phyloP scores from a whole-genome alignment of 2,797 vertebrate genomes.

The Mastacembelus armatus region DNA sequence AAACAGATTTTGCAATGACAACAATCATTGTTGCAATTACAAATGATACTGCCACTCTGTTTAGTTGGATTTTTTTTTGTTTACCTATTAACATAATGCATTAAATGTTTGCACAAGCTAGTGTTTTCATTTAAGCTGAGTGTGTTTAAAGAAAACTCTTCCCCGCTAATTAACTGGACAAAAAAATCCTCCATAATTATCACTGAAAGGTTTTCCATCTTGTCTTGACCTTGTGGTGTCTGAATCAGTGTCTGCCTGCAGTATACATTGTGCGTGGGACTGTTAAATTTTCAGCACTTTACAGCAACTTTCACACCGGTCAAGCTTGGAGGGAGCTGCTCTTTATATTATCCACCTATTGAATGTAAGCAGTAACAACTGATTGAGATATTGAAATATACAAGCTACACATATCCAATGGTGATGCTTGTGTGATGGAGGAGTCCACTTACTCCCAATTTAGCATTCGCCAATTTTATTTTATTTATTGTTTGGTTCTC shows the following conservation, averaged over 20 bases:
- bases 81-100: not conserved
- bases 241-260: not conserved
- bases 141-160: slow-evolving; percentile 1
- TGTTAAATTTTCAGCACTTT: slow-evolving; percentile 20
- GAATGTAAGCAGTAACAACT: slow-evolving; percentile 14
- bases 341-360: slow-evolving; percentile 36
- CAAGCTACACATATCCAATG: not conserved
- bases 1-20: too few species aligned
- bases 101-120: not conserved
- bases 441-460: too few species aligned
- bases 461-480: too few species aligned
- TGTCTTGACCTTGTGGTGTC: not conserved
- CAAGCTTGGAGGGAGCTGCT: slow-evolving; percentile 16
- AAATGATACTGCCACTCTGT: not conserved
- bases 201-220: slow-evolving; percentile 3
- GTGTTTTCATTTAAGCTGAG: not conserved
- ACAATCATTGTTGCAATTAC: too few species aligned
- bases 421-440: too few species aligned
- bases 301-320: too few species aligned
- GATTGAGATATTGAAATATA: not conserved
- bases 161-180: not conserved
- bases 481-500: too few species aligned
- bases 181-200: slow-evolving; percentile 1
- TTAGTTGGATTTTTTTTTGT: not conserved
- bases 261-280: slow-evolving; percentile 19